These are phyloP conservation scores for Melanotaenia pygmaea DNA, from an alignment of 2,797 vertebrate genomes.

Conservation along the genomic window DNA sequence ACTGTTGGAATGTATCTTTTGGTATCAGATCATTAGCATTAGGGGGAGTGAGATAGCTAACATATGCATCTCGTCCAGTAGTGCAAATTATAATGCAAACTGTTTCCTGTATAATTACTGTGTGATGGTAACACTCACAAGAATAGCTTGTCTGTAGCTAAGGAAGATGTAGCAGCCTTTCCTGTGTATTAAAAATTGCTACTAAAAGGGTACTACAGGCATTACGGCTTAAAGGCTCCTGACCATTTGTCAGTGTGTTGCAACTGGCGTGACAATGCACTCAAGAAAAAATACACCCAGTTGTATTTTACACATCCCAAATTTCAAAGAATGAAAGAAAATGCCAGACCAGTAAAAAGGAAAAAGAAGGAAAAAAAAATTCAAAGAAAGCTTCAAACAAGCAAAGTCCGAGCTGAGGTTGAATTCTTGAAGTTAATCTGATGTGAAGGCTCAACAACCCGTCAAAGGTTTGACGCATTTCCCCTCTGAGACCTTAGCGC, in stretches of 20 bases:
- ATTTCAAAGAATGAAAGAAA: conserved; percentile 33
- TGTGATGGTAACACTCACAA: not conserved
- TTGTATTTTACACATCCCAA: not conserved
- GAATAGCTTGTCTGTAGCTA: not conserved
- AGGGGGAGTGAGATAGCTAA: not conserved
- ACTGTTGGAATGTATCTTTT: not conserved
- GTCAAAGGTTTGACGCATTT: conserved; percentile 63
- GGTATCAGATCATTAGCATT: not conserved
- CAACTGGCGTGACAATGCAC: not conserved
- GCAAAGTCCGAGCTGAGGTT: conserved; percentile 22
- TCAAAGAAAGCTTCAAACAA: conserved; percentile 43
- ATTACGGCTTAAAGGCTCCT: not conserved
- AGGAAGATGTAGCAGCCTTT: not conserved
- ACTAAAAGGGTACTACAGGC: not conserved
- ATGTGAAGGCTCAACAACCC: conserved; percentile 67
- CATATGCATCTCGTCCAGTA: not conserved
- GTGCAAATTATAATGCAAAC: not conserved
- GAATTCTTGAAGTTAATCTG: conserved; percentile 62
- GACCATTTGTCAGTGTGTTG: not conserved
- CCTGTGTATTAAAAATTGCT: not conserved
- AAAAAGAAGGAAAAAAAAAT: conserved; percentile 16
- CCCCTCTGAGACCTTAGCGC: conserved; percentile 58
- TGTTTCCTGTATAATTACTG: not conserved
- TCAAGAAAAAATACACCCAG: not conserved
- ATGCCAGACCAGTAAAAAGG: conserved; percentile 13